These are phyloP conservation scores for Eupithecia pulchellata DNA, from an alignment of 2,888 invertebrate species.

Conservation along the genomic window DNA sequence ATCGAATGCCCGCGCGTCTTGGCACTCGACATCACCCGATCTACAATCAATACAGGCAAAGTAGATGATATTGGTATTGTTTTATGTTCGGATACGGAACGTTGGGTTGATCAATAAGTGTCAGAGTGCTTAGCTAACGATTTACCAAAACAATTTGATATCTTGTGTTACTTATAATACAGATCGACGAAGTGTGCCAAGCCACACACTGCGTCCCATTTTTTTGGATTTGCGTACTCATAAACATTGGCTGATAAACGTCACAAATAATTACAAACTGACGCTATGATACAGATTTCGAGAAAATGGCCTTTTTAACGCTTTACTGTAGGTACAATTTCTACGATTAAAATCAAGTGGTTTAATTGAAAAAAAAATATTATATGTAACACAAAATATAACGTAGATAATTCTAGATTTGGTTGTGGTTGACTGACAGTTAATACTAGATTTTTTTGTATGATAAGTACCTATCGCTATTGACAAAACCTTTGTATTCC, in stretches of 20 bases:
- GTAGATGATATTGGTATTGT: not conserved
- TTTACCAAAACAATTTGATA: not conserved
- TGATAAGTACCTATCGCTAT: not conserved
- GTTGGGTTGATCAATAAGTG: not conserved
- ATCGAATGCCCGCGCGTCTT: constrained; percentile 28
- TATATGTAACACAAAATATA: not conserved
- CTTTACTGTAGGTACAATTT: too few relatives aligned
- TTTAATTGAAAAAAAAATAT: too few relatives aligned
- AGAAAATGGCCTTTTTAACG: too few relatives aligned
- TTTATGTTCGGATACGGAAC: constrained; percentile 17
- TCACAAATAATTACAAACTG: too few relatives aligned
- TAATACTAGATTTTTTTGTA: not conserved
- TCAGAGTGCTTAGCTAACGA: not conserved
- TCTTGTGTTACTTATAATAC: not conserved
- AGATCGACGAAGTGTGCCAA: too few relatives aligned
- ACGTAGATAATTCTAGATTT: not conserved
- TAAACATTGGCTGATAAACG: too few relatives aligned
- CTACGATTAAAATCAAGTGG: too few relatives aligned
- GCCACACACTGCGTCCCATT: too few relatives aligned
- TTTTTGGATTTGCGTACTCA: too few relatives aligned
- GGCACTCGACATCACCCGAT: constrained; percentile 31
- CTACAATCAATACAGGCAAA: constrained; percentile 26
- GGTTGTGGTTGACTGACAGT: not conserved
- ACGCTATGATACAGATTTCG: too few relatives aligned
- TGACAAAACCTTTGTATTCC: not conserved